A percentile compares a stretch with the other conserved stretches of the same genome.
phyloP scores from a whole-genome alignment of 2,888 invertebrate genomes.

The Mythimna albipuncta region DNA sequence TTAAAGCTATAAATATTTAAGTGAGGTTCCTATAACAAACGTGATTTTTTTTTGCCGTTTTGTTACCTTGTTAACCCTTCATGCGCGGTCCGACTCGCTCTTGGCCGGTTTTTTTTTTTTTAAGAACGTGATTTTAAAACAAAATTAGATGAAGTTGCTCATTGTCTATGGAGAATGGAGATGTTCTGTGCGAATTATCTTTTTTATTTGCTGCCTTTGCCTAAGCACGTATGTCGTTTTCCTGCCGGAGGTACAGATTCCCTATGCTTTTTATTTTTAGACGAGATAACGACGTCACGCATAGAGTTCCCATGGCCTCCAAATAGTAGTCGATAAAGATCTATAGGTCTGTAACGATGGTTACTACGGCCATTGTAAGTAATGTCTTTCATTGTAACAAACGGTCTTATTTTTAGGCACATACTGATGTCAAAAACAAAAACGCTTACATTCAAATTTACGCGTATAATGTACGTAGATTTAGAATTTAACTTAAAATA shows the following conservation, averaged over 20 bases:
- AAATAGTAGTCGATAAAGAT: constrained; percentile 64
- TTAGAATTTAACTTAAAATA: not conserved
- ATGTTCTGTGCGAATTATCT: constrained; percentile 54
- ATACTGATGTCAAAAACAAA: constrained; percentile 12
- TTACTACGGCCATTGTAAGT: constrained; percentile 45
- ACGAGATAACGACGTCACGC: constrained; percentile 62
- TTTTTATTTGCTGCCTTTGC: constrained; percentile 35
- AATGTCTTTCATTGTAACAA: constrained; percentile 47
- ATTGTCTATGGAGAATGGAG: constrained; percentile 57
- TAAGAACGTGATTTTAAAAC: constrained; percentile 63
- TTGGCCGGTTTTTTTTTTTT: constrained; percentile 52
- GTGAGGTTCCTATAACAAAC: too few relatives aligned
- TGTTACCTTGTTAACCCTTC: too few relatives aligned
- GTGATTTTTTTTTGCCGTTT: too few relatives aligned
- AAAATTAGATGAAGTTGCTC: constrained; percentile 54
- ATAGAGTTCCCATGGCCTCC: constrained; percentile 64
- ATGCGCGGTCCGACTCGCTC: too few relatives aligned
- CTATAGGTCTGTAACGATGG: constrained; percentile 61
- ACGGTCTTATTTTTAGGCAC: constrained; percentile 8
- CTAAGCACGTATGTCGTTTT: constrained; percentile 58
- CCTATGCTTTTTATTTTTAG: constrained; percentile 53
- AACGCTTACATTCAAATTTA: constrained; percentile 6
- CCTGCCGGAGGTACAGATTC: constrained; percentile 37
- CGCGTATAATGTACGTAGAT: not conserved
- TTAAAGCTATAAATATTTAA: too few relatives aligned